A percentile compares a stretch with the other conserved stretches of the same genome.
Evolutionary conservation across 2,797 vertebrate genomes (phyloP).

Genomic region (Chelmon rostratus): DNA sequence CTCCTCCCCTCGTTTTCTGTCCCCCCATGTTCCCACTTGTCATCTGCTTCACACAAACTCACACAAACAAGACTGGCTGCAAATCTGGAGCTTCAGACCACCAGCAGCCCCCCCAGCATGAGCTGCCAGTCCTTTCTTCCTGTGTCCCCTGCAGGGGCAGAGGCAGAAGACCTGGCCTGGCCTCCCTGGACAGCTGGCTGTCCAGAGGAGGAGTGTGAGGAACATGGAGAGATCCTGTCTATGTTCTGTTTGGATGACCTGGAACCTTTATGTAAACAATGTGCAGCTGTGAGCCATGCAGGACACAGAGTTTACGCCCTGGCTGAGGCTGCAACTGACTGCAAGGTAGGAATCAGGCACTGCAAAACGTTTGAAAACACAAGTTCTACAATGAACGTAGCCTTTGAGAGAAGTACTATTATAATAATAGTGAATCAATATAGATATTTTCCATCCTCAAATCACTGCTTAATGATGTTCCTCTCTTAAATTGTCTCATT

Average conservation of each 20-base stretch:
- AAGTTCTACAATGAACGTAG: not conserved
- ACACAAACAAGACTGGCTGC: slow-evolving; percentile 13
- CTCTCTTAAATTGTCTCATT: no score
- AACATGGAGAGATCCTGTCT: slow-evolving; percentile 43
- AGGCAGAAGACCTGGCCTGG: slow-evolving; percentile 7
- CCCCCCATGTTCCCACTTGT: slow-evolving; percentile 4
- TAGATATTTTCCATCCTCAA: not conserved
- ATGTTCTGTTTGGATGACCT: slow-evolving; percentile 70
- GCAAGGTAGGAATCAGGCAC: slow-evolving; percentile 52
- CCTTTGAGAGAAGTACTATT: not conserved
- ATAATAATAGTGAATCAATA: not conserved
- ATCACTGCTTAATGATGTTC: no score
- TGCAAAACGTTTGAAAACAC: not conserved
- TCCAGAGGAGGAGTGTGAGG: slow-evolving; percentile 17
- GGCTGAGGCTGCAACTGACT: slow-evolving; percentile 55
- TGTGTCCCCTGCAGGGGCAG: not conserved
- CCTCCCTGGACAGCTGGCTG: slow-evolving; percentile 5
- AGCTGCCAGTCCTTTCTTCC: slow-evolving; percentile 20
- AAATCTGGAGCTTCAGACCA: slow-evolving; percentile 8
- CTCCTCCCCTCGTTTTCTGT: slow-evolving; percentile 18
- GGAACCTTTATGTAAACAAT: slow-evolving; percentile 65
- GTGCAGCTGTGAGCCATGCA: slow-evolving; percentile 53
- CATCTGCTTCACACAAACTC: not conserved
- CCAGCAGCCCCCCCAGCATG: not conserved
- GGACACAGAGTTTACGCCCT: slow-evolving; percentile 58